A percentile compares a stretch with the other conserved stretches of the same genome.
Evolutionary conservation across 2,888 invertebrate species (phyloP).

Genomic region (Neocrepidodera transversa): DNA sequence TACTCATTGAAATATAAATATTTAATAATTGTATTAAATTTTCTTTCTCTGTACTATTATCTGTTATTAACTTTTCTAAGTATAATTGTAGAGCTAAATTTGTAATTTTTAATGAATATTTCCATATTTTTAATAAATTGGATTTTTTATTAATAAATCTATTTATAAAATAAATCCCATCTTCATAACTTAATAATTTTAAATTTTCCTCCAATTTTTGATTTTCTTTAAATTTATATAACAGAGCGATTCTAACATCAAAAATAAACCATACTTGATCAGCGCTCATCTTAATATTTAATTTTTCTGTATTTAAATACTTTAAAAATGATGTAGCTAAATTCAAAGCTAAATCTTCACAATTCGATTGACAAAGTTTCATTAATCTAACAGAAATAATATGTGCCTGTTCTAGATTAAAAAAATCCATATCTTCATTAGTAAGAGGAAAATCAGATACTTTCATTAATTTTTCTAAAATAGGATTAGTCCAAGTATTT

Average conservation of each 20-base stretch:
- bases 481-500: conserved; percentile 56
- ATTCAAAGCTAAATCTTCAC: conserved; percentile 68
- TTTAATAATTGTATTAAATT: conserved; percentile 54
- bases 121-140: conserved; percentile 64
- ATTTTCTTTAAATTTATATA: conserved; percentile 65
- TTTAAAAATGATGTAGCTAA: conserved; percentile 62
- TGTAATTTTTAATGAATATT: conserved; percentile 63
- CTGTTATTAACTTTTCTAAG: conserved; percentile 63
- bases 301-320: conserved; percentile 52
- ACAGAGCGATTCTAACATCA: conserved; percentile 66
- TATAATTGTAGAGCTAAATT: conserved; percentile 64
- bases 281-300: conserved; percentile 54
- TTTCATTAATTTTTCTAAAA: conserved; percentile 50
- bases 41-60: conserved; percentile 50
- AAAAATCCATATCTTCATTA: conserved; percentile 61
- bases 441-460: conserved; percentile 49
- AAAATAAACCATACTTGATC: conserved; percentile 66
- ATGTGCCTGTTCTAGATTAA: conserved; percentile 65
- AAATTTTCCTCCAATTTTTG: conserved; percentile 64
- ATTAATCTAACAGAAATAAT: conserved; percentile 66
- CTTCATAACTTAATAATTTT: conserved; percentile 63
- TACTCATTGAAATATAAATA: conserved; percentile 55
- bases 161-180: conserved; percentile 64
- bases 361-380: conserved; percentile 67
- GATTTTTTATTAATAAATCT: conserved; percentile 60